A percentile compares a stretch with the other conserved stretches of the same genome.
Evolutionary conservation across 2,113 vertebrate genomes (phyloP).

Genomic region (Vidua chalybeata): DNA sequence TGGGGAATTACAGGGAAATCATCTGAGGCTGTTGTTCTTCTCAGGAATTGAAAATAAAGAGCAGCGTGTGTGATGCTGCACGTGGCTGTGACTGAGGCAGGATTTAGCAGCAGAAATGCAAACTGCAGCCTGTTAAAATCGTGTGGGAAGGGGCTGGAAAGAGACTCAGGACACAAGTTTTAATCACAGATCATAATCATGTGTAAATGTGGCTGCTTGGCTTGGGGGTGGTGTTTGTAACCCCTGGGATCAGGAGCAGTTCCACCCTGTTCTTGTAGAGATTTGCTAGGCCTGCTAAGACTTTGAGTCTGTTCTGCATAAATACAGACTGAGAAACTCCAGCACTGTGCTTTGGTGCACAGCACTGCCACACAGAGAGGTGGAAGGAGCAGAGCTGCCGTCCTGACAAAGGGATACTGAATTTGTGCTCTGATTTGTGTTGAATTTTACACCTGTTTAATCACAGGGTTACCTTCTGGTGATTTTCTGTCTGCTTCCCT

Average conservation of each 20-base stretch:
- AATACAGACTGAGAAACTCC: neutral
- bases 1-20: neutral
- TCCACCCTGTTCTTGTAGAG: neutral
- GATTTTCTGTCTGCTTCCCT: neutral
- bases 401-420: neutral
- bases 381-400: neutral
- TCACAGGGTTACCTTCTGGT: neutral
- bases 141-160: neutral
- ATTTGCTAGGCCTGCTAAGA: neutral
- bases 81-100: neutral
- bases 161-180: neutral
- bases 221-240: neutral
- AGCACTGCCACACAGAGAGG: neutral
- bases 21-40: fast-evolving
- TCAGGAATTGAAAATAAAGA: neutral
- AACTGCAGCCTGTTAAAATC: neutral
- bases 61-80: neutral
- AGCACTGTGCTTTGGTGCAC: neutral
- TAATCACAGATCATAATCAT: neutral
- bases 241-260: neutral
- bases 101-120: neutral
- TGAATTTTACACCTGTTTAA: neutral
- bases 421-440: neutral
- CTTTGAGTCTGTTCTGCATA: neutral
- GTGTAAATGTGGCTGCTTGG: neutral